Conservation (phyloP, 1,140 invertebrate genomes). For the Ctenoplectra terminalis region DNA sequence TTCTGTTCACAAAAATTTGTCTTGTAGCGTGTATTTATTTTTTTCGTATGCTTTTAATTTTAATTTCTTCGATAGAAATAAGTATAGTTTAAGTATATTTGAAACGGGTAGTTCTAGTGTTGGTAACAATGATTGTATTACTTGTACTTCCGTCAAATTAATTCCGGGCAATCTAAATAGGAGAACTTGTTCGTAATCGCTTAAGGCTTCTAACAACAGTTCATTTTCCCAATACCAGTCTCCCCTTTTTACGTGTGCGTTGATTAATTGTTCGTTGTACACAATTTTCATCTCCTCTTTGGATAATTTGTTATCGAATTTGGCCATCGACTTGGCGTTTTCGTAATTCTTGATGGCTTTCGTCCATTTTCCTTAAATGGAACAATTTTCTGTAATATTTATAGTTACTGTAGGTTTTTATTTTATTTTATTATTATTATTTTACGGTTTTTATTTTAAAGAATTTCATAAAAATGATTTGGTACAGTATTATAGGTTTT, state of each 20-base stretch:
- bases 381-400: neutral
- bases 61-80: neutral
- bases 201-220: conserved; percentile 30
- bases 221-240: conserved; percentile 18
- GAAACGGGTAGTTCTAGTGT: no score
- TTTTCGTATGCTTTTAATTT: no score
- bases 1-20: no score
- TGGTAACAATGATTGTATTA: conserved; percentile 3
- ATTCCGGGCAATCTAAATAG: neutral
- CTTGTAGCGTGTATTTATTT: no score
- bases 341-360: conserved; percentile 54
- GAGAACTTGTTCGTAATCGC: conserved; percentile 56
- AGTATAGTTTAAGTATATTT: no score
- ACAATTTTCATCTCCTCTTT: neutral
- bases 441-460: no score
- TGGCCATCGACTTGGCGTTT: conserved; percentile 31
- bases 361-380: conserved; percentile 44
- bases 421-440: no score
- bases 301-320: conserved; percentile 1
- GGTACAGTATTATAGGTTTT: no score
- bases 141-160: conserved; percentile 32
- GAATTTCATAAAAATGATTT: no score
- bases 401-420: no score
- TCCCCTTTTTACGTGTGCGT: conserved; percentile 43
- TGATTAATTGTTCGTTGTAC: conserved; percentile 39